These are phyloP conservation scores for Calameuta filiformis DNA, from an alignment of 2,888 invertebrate species.

Conservation along the genomic window DNA sequence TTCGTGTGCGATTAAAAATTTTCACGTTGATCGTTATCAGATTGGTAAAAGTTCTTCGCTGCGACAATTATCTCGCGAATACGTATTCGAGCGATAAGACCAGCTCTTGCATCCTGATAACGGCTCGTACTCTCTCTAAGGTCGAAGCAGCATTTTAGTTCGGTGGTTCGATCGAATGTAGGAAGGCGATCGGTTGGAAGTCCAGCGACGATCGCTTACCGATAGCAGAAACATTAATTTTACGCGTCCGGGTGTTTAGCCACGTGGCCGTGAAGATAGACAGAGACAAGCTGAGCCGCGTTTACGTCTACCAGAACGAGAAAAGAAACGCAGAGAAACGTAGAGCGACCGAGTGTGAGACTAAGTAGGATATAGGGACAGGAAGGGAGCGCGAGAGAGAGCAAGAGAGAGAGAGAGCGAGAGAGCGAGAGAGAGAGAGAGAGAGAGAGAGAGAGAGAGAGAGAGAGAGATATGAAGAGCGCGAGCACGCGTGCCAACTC, in stretches of 20 bases:
- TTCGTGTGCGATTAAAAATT: no score
- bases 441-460: not conserved
- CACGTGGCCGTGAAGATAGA: not conserved
- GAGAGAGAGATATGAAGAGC: no score
- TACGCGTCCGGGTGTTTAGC: not conserved
- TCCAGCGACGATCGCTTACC: not conserved
- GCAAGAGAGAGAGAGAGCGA: not conserved
- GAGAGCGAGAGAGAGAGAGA: no score
- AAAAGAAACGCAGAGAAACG: not conserved
- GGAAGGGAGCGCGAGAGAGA: no score
- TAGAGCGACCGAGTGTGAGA: not conserved
- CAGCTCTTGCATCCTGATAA: not conserved
- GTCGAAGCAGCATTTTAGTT: not conserved
- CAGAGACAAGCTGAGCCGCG: not conserved
- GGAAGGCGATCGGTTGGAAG: not conserved
- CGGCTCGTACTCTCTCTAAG: not conserved
- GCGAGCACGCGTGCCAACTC: not conserved
- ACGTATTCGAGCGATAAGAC: not conserved
- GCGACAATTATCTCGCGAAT: not conserved
- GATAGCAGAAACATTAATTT: constrained; percentile 2
- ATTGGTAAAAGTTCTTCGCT: no score
- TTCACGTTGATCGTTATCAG: no score
- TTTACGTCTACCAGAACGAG: not conserved
- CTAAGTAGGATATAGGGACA: not conserved
- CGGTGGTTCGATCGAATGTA: not conserved